Evolutionary conservation across 2,888 invertebrate genomes (phyloP).

Genomic region (Azorinus chamasolen): DNA sequence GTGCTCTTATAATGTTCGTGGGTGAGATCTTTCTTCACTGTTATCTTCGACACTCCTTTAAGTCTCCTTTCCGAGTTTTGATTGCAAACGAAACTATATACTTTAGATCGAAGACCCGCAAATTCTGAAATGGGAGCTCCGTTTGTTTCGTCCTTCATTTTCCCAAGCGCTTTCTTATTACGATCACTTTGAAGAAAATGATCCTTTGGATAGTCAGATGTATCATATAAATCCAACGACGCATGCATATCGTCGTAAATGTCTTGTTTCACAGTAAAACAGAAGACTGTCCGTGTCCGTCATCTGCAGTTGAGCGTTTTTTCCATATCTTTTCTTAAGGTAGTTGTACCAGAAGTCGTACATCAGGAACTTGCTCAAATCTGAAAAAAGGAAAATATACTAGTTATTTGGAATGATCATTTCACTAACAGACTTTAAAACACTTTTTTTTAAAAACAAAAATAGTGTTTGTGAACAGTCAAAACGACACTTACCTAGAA

Average conservation of each 20-base stretch:
- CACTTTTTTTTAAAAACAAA: no score
- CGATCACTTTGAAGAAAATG: slow-evolving; percentile 63
- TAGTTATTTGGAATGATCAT: no score
- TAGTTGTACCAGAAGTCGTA: no score
- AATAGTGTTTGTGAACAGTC: no score
- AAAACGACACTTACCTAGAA: no score
- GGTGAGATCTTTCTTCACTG: slow-evolving; percentile 55
- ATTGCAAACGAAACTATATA: slow-evolving; percentile 31
- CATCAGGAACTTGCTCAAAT: no score
- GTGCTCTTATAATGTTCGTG: slow-evolving; percentile 51
- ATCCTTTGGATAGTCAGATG: slow-evolving; percentile 73
- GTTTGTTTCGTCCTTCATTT: slow-evolving; percentile 81
- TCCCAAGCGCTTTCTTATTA: slow-evolving; percentile 79
- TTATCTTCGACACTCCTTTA: slow-evolving; percentile 51
- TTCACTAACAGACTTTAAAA: no score
- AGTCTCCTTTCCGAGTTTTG: slow-evolving; percentile 41
- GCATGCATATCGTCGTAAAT: slow-evolving; percentile 33
- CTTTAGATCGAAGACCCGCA: slow-evolving; percentile 67
- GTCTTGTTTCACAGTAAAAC: no score
- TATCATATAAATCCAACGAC: slow-evolving; percentile 42
- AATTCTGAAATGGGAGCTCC: slow-evolving; percentile 73
- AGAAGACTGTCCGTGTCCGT: no score
- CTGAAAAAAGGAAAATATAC: no score
- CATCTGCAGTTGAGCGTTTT: no score
- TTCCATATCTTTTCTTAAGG: background rate